These are phyloP conservation scores for Elysia chlorotica DNA, from an alignment of 1,140 invertebrate species.

Conservation along the genomic window DNA sequence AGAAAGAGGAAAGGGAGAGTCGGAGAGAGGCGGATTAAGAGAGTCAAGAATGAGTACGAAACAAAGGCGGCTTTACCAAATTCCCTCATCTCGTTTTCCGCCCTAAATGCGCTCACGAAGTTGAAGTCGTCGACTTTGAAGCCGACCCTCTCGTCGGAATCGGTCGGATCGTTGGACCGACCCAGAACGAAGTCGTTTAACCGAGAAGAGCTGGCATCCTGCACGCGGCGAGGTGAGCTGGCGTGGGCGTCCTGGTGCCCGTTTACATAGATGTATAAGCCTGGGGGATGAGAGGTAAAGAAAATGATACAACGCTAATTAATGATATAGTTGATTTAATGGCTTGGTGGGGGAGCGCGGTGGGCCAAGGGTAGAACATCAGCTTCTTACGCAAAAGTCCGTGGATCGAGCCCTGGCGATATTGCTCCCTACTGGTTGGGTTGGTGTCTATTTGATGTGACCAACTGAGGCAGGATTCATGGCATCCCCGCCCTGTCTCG, in stretches of 20 bases:
- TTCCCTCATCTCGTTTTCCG: constrained; percentile 43
- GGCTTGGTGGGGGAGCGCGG: no score
- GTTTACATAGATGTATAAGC: constrained; percentile 51
- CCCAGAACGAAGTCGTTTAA: constrained; percentile 51
- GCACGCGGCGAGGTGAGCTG: constrained; percentile 20
- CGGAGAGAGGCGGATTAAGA: neutral
- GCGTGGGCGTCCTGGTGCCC: constrained; percentile 40
- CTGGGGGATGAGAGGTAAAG: constrained; percentile 24
- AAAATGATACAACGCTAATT: no score
- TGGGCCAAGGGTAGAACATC: no score
- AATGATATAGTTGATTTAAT: no score
- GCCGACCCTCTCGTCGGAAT: constrained; percentile 27
- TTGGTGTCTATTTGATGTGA: no score
- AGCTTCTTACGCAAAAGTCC: no score
- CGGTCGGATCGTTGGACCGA: constrained; percentile 44
- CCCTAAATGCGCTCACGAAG: constrained; percentile 49
- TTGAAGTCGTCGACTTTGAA: constrained; percentile 57
- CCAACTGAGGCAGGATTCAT: no score
- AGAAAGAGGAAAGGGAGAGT: neutral
- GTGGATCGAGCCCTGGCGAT: no score
- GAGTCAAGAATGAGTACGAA: neutral
- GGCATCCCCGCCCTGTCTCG: no score
- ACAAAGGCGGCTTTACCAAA: constrained; percentile 36
- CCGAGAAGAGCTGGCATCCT: constrained; percentile 5
- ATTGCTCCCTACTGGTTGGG: no score